Percentiles rank a stretch among this genome's conserved stretches.
phyloP scores from a whole-genome alignment of 2,113 vertebrate genomes.

The Argyrosomus japonicus region DNA sequence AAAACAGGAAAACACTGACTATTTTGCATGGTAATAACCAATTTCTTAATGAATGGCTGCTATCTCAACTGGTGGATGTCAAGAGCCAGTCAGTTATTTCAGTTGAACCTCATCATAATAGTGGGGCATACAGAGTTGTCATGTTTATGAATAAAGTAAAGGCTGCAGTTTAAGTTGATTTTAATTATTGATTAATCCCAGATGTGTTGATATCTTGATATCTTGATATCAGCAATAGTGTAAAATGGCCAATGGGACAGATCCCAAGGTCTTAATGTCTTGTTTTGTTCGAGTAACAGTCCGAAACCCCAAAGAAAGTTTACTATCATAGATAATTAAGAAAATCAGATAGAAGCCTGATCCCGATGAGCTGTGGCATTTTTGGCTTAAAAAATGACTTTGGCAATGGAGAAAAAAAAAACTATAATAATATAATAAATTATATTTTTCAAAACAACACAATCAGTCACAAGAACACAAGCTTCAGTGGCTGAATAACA shows the following conservation, averaged over 20 bases:
- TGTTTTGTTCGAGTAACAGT: not conserved
- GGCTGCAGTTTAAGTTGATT: not conserved
- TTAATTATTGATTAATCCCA: not conserved
- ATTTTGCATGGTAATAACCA: not conserved
- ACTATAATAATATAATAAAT: too few relatives aligned
- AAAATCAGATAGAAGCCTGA: not conserved
- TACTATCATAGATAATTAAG: not conserved
- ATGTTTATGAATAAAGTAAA: not conserved
- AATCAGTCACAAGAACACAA: not conserved
- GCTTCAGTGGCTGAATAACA: not conserved
- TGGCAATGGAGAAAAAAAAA: too few relatives aligned
- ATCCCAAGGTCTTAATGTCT: not conserved
- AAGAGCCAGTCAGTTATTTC: not conserved
- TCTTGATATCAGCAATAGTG: not conserved
- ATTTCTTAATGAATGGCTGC: not conserved
- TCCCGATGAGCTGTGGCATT: fast-evolving
- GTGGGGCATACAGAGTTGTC: too few relatives aligned
- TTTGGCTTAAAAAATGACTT: not conserved
- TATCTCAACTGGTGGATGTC: not conserved
- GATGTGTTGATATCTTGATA: too few relatives aligned
- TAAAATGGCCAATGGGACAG: not conserved
- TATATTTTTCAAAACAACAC: not conserved
- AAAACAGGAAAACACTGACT: not conserved
- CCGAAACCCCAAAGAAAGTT: not conserved
- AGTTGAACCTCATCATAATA: not conserved